These are phyloP conservation scores for Lagopus leucura DNA, from an alignment of 2,113 vertebrate species.

Conservation along the genomic window DNA sequence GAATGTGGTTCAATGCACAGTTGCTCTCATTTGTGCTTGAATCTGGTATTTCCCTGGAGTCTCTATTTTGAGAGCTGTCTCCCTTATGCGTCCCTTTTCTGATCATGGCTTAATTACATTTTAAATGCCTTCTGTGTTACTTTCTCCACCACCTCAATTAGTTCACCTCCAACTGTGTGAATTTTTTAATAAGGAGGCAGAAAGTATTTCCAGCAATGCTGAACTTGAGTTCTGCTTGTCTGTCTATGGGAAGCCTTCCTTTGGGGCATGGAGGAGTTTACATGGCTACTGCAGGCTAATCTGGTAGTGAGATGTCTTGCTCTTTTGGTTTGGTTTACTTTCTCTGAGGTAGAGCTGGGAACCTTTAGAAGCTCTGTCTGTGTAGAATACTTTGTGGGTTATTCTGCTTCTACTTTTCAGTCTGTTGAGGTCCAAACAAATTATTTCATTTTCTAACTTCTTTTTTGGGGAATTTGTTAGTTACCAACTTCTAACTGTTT, in stretches of 20 bases:
- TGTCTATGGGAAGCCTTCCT: constrained; percentile 67
- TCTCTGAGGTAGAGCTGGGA: not conserved
- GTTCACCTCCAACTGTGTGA: constrained; percentile 65
- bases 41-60: constrained; percentile 49
- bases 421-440: not conserved
- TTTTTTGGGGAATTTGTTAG: not conserved
- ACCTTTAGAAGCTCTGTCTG: constrained; percentile 14
- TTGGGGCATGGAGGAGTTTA: constrained; percentile 41
- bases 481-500: not conserved
- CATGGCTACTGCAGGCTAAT: constrained; percentile 55
- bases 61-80: constrained; percentile 36
- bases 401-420: not conserved
- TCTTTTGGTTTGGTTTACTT: constrained; percentile 72
- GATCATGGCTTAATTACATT: constrained; percentile 64
- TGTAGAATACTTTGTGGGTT: not conserved
- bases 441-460: not conserved
- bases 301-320: constrained; percentile 50
- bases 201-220: constrained; percentile 61
- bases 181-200: constrained; percentile 67
- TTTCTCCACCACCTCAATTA: constrained; percentile 72
- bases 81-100: constrained; percentile 34
- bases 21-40: constrained; percentile 32
- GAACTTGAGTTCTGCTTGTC: constrained; percentile 63
- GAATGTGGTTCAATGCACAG: not conserved
- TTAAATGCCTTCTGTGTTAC: constrained; percentile 68